Percentiles rank a stretch among this genome's conserved stretches.
These are phyloP conservation scores for Sebastes hubbsi DNA, from an alignment of 2,797 vertebrate species.

Conservation along the genomic window DNA sequence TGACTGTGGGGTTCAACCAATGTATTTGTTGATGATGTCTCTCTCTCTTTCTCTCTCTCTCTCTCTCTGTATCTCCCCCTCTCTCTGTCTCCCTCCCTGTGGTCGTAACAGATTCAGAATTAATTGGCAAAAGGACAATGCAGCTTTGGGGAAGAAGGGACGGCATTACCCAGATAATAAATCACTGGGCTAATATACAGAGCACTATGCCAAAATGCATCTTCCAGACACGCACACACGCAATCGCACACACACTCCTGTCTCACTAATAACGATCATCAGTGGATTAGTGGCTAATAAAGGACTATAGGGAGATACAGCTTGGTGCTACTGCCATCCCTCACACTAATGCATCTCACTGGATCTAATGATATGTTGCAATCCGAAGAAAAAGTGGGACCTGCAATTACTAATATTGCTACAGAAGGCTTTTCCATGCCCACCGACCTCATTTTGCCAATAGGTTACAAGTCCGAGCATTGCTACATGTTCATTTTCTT, in stretches of 20 bases:
- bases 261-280: slow-evolving; percentile 71
- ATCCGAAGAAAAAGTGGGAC: slow-evolving; percentile 45
- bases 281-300: slow-evolving; percentile 77
- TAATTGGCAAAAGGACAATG: slow-evolving; percentile 78
- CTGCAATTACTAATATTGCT: slow-evolving; percentile 36
- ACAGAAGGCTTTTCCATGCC: slow-evolving; percentile 16
- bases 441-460: slow-evolving; percentile 28
- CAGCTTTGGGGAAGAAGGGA: slow-evolving; percentile 68
- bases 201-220: slow-evolving; percentile 62
- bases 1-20: slow-evolving; percentile 41
- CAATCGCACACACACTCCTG: slow-evolving; percentile 1
- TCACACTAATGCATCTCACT: slow-evolving; percentile 62
- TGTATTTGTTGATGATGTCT: slow-evolving; percentile 39
- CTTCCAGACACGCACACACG: not conserved
- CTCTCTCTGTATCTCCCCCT: not conserved
- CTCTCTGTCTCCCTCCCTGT: slow-evolving; percentile 26
- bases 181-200: slow-evolving; percentile 72
- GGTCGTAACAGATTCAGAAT: slow-evolving; percentile 69
- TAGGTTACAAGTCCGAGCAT: slow-evolving; percentile 17
- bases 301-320: slow-evolving; percentile 63
- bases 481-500: slow-evolving; percentile 1
- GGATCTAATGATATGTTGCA: slow-evolving; percentile 69
- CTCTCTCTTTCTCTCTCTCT: not conserved
- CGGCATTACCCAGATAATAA: slow-evolving; percentile 72
- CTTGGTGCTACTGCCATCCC: slow-evolving; percentile 46